Base-by-base conservation (phyloP, 2,888 invertebrate genomes). In the Thecophora atra region DNA sequence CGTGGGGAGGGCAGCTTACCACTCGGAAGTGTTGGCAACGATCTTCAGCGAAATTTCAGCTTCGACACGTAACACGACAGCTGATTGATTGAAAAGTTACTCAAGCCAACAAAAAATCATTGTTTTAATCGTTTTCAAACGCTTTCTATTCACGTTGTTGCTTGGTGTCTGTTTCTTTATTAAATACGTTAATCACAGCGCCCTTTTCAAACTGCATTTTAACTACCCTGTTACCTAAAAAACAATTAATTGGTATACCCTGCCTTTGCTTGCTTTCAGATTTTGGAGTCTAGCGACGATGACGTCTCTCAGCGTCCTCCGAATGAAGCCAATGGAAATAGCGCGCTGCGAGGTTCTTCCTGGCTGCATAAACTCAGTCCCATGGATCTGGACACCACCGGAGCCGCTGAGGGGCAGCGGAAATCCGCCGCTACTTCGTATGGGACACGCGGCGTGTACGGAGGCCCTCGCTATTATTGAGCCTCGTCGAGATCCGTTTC, bases 281-380 rank as follows among this genome's bases (percentile, higher is more conserved):
- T 86, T 77, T 83, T 86, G 76, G 85, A 86, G 76, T 86, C 85
- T 47, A 86, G 86, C 80, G 85, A 83, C 78, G 85, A 86, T 77
- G 84, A 85, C 74, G 71, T 80, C n/a, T n/a, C n/a, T 70, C 84
- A 83, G 71, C 84, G 77, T 63, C 79, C 81, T 70, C 76, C 77
- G 47, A 78, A 78, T 71, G 79, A 79, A 66, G 76, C 76, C 60
- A 79, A 77, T 75, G 79, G 77, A 72, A 78, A 78, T 56, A 72
- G 73, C 44, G 58, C 76, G 66, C 72, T 73, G 24, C 81, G 80
- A 69, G 74, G 78, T 24, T 78, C 84, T 56, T 80, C 83, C 73
- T 80, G 83, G 84, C 77, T 83, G 30, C 82, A 80, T 71, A 84
- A 83, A 71, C 72, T 82, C 70, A 77, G 79, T 70, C 77, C 72